Conservation (phyloP, 64 coral and sea anemone genomes). For the Orbicella faveolata region DNA sequence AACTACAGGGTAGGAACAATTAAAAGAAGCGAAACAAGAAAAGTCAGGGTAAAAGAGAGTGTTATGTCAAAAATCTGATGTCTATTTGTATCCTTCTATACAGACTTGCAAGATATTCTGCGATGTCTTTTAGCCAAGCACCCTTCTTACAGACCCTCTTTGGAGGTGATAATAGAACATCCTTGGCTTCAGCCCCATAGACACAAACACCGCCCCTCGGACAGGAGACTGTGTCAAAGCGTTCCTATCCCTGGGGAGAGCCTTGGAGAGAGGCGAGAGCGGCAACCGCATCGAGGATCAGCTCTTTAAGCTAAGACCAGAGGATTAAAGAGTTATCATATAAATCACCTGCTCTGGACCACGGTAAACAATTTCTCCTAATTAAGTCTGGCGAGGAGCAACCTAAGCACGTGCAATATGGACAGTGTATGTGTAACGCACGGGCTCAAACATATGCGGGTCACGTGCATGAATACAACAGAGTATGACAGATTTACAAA, state of each 20-base stretch:
- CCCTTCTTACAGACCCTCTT: slow-evolving; percentile 52
- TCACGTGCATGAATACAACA: not conserved
- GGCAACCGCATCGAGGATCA: not conserved
- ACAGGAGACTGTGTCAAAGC: slow-evolving; percentile 38
- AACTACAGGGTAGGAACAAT: too few species aligned
- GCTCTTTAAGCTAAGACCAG: too few species aligned
- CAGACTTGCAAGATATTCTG: slow-evolving; percentile 58
- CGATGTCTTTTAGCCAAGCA: slow-evolving; percentile 58
- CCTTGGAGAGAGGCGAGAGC: not conserved
- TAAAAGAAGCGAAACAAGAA: not conserved
- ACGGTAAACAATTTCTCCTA: not conserved
- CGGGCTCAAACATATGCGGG: not conserved
- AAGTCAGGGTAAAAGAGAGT: too few species aligned
- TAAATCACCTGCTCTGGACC: not conserved
- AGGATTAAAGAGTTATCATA: too few species aligned
- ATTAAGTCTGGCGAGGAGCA: not conserved
- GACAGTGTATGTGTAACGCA: not conserved
- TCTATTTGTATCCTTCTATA: not conserved
- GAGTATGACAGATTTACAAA: not conserved
- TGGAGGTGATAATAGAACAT: slow-evolving; percentile 58
- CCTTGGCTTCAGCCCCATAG: slow-evolving; percentile 37
- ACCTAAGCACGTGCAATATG: not conserved
- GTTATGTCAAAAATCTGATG: not conserved
- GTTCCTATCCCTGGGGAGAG: not conserved
- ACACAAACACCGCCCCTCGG: not conserved